Percentiles rank a stretch among this genome's conserved stretches.
Conservation (phyloP, 2,797 vertebrate genomes). For the Kryptolebias ocellatus region DNA sequence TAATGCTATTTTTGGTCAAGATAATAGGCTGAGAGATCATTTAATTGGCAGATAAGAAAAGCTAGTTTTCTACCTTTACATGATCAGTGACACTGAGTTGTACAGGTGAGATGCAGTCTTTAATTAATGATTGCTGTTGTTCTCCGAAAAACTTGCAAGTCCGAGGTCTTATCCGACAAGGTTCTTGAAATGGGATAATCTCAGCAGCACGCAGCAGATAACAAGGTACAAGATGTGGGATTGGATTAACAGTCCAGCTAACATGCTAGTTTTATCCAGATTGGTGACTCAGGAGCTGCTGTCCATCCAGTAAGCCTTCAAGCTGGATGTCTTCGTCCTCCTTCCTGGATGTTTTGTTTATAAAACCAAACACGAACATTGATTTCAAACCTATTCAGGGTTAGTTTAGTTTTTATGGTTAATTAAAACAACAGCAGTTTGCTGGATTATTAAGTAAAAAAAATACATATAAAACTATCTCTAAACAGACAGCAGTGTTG, state of each 20-base stretch:
- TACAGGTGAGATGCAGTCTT: neutral
- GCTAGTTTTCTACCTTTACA: neutral
- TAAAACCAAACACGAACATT: neutral
- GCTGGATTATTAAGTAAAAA: neutral
- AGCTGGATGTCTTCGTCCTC: neutral
- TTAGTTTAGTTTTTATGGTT: neutral
- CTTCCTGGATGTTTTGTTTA: neutral
- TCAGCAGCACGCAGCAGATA: constrained; percentile 47
- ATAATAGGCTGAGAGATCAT: neutral
- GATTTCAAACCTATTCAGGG: neutral
- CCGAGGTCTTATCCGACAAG: constrained; percentile 39
- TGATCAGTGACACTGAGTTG: neutral
- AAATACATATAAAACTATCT: neutral
- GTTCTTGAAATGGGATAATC: constrained; percentile 50
- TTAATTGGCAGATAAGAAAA: no score
- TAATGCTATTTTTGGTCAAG: neutral
- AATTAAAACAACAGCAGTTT: neutral
- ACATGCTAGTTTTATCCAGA: constrained; percentile 35
- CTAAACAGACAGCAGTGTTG: no score
- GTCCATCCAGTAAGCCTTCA: neutral
- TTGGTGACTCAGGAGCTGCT: constrained; percentile 23
- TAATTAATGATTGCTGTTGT: neutral
- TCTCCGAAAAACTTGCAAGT: no score
- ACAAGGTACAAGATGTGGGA: constrained; percentile 41
- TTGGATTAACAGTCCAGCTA: constrained; percentile 47